A percentile compares a stretch with the other conserved stretches of the same genome.
These are phyloP conservation scores for Acromyrmex charruanus DNA, from an alignment of 1,140 invertebrate genomes.

Conservation along the genomic window DNA sequence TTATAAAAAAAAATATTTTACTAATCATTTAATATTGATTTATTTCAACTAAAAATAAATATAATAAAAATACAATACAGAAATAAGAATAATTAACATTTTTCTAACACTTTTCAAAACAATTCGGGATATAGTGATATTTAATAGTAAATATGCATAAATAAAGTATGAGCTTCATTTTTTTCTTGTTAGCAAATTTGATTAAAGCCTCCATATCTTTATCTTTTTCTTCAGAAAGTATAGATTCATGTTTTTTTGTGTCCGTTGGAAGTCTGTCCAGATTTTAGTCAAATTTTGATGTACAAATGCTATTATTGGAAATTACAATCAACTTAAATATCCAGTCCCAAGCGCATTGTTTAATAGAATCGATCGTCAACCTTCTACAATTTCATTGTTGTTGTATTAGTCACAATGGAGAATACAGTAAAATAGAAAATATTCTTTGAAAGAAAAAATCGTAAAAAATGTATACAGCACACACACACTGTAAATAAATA, in stretches of 20 bases:
- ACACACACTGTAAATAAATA: not conserved
- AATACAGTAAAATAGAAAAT: not conserved
- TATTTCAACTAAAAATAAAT: not conserved
- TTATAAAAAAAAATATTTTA: not conserved
- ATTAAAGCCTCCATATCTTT: not conserved
- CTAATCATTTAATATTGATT: not conserved
- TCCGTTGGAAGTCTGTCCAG: not conserved
- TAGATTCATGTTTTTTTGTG: not conserved
- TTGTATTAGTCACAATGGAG: not conserved
- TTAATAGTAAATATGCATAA: not conserved
- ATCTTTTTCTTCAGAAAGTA: not conserved
- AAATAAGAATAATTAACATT: slow-evolving; percentile 6
- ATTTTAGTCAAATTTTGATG: not conserved
- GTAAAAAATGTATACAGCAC: too few species aligned
- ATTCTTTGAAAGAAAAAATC: not conserved
- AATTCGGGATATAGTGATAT: not conserved
- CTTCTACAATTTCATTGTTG: not conserved
- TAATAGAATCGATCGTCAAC: not conserved
- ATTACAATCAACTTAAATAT: not conserved
- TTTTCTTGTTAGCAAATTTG: not conserved
- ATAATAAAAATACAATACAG: not conserved
- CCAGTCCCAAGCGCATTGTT: not conserved
- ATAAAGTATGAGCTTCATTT: not conserved
- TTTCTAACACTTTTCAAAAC: not conserved
- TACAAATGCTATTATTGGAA: not conserved